Conservation (phyloP, 2,797 vertebrate species). For the Hemibagrus guttatus region DNA sequence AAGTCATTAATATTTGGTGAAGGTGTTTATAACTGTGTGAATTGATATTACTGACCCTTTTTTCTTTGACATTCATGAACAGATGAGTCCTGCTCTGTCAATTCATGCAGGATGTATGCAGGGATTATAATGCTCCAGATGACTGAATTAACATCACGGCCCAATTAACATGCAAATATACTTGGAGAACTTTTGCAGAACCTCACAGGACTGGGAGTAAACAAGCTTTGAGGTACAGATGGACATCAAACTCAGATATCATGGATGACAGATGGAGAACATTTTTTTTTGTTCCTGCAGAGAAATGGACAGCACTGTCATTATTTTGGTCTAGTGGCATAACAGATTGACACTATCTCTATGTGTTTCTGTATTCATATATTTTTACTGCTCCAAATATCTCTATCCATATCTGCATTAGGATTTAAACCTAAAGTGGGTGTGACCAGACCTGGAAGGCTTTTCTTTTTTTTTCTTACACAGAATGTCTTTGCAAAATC, state of each 20-base stretch:
- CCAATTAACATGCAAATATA: slow-evolving; percentile 50
- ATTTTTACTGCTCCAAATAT: neutral
- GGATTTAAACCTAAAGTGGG: neutral
- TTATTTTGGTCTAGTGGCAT: slow-evolving; percentile 6
- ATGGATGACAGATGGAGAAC: slow-evolving; percentile 49
- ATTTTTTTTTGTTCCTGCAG: slow-evolving; percentile 7
- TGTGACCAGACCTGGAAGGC: neutral
- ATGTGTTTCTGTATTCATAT: neutral
- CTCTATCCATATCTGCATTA: neutral
- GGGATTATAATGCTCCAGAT: slow-evolving; percentile 29
- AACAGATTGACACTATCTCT: neutral
- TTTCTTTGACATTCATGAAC: neutral
- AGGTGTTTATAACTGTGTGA: neutral
- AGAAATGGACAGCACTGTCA: slow-evolving; percentile 30
- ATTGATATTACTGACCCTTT: neutral
- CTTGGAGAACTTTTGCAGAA: slow-evolving; percentile 42
- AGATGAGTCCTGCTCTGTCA: slow-evolving; percentile 6
- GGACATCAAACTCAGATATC: slow-evolving; percentile 52
- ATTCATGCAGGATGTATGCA: slow-evolving; percentile 6
- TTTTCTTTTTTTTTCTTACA: neutral
- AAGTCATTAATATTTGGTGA: neutral
- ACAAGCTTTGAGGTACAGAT: slow-evolving; percentile 57
- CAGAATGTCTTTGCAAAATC: neutral
- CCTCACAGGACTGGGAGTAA: slow-evolving; percentile 49
- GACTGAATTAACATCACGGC: slow-evolving; percentile 46